Conservation (phyloP, 2,113 vertebrate genomes). For the Holacanthus passer region DNA sequence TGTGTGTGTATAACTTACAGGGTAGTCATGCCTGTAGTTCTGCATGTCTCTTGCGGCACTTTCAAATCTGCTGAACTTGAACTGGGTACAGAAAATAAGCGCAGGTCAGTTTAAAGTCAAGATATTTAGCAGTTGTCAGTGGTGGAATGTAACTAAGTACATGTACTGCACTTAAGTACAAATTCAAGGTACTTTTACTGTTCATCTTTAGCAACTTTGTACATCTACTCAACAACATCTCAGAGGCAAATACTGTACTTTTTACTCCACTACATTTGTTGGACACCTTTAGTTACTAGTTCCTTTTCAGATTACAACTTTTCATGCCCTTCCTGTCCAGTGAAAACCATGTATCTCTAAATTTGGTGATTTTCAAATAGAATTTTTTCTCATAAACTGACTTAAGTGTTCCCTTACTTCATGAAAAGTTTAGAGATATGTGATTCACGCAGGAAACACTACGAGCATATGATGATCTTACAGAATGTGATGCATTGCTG, state of each 20-base stretch:
- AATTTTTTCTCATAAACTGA: no score
- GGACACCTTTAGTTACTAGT: no score
- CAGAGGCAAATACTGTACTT: background rate
- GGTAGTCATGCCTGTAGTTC: slow-evolving; percentile 87
- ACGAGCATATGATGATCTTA: no score
- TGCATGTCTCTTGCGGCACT: slow-evolving; percentile 87
- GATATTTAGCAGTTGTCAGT: background rate
- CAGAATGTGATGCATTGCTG: no score
- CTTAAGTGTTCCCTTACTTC: background rate
- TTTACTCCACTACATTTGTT: background rate
- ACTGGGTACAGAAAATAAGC: slow-evolving; percentile 5
- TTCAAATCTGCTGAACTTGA: slow-evolving; percentile 80
- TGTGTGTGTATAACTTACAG: slow-evolving; percentile 78
- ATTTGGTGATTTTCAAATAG: no score
- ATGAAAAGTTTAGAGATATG: no score
- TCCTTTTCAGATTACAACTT: background rate
- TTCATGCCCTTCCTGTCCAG: background rate
- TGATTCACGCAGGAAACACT: no score
- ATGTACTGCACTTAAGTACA: no score
- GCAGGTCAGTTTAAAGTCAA: background rate
- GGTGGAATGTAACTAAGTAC: background rate
- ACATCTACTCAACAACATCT: background rate
- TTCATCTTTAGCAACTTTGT: no score
- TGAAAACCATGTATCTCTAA: no score
- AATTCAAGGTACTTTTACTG: no score